Base-by-base conservation (phyloP, 1,140 invertebrate species). In the Armadillidium nasatum region DNA sequence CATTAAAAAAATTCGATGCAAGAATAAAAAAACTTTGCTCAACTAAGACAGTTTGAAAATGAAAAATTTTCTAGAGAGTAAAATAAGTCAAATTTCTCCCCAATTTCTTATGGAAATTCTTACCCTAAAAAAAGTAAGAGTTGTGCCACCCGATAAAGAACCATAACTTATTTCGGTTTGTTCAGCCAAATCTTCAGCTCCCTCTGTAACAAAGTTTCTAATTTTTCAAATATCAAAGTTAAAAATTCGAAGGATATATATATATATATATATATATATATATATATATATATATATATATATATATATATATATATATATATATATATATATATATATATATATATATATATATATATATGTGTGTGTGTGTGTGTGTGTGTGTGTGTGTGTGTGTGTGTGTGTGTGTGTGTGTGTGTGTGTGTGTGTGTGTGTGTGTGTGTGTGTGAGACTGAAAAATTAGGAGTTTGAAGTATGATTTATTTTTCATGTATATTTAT, bases 121-220 rank as follows among this genome's bases (percentile, higher is more conserved):
- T 85, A 92, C 89, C 87, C 91, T 86, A 85, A 94, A 93, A 83
- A 94, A 93, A 0, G 90, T 91, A 89, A 91, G 91, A 0, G 93
- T 94, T 19, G 91, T 91, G 10, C 92, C 92, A 69, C 91, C 89
- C 50, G 89, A 88, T 11, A 94, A 83, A 0, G 92, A 93, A 4
- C 93, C 93, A 82, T 95, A 95, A 0, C 89, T 83, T 78, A 95
- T 94, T 74, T 92, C 91, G 0, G 90, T 92, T 84, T 95, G 93
- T 67, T 90, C 89, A 7, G 92, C 91, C 45, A 95, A 86, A 84
- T 94, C 93, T 82, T 94, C 92, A 0, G 92, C 91, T 82, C 89
- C 91, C 84, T 94, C 91, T 82, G 77, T 0, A 77, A 67, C 10
- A 66, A 44, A 44, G 10, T 43, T 19, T 10, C 54, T 50, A 10